phyloP scores from a whole-genome alignment of 2,888 invertebrate species.

The Globia sparganii region DNA sequence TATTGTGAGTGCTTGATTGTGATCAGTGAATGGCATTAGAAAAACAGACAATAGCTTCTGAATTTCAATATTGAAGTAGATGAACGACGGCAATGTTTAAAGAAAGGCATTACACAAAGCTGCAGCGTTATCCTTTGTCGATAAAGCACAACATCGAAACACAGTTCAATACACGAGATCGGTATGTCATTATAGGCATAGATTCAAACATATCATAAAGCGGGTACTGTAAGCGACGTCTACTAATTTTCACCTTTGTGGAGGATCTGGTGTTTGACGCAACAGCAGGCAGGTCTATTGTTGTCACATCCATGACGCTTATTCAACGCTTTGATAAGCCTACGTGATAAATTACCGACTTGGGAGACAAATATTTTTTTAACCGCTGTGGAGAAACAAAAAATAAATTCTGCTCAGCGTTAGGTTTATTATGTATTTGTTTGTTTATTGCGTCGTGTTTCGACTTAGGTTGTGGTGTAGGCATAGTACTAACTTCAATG shows the following conservation, averaged over 20 bases:
- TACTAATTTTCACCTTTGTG: constrained; percentile 71
- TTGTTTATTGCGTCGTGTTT: constrained; percentile 37
- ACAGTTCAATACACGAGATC: background rate
- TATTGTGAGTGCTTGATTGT: constrained; percentile 40
- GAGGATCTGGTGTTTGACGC: constrained; percentile 66
- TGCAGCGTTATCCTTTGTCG: background rate
- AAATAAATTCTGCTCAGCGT: constrained; percentile 43
- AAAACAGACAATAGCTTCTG: constrained; percentile 2
- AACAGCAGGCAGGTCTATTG: constrained; percentile 71
- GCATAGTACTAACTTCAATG: constrained; percentile 15
- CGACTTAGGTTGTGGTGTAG: constrained; percentile 3
- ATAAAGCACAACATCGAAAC: constrained; percentile 3
- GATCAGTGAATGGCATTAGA: constrained; percentile 15
- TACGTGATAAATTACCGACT: constrained; percentile 76
- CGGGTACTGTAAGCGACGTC: constrained; percentile 60
- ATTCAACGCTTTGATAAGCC: constrained; percentile 75
- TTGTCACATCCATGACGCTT: constrained; percentile 76
- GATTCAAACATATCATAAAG: constrained; percentile 56
- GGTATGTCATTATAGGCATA: constrained; percentile 37
- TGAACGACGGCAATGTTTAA: background rate
- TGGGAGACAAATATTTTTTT: constrained; percentile 69
- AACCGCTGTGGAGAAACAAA: constrained; percentile 34
- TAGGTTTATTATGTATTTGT: constrained; percentile 50
- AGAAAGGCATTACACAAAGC: constrained; percentile 4
- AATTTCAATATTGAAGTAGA: background rate